A percentile compares a stretch with the other conserved stretches of the same genome.
These are phyloP conservation scores for Parauchenoglanis ngamensis DNA, from an alignment of 2,797 vertebrate genomes.

Conservation along the genomic window DNA sequence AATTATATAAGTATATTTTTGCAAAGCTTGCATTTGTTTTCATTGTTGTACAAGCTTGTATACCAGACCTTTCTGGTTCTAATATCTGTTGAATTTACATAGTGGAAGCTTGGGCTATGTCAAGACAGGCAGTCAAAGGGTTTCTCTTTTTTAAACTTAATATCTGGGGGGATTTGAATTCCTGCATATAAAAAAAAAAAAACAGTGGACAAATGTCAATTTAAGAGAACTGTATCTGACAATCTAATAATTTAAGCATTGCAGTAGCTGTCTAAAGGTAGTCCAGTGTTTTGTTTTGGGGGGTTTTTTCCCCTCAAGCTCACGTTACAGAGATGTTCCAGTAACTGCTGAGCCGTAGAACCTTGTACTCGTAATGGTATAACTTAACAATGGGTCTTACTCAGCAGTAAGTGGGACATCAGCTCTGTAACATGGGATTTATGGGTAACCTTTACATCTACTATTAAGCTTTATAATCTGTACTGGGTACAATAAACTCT, in stretches of 20 bases:
- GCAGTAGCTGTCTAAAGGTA: conserved; percentile 29
- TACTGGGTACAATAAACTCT: conserved; percentile 90
- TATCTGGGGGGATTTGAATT: conserved; percentile 12
- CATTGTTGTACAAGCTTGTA: conserved; percentile 56
- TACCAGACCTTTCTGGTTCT: conserved; percentile 48
- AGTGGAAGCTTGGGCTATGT: conserved; percentile 43
- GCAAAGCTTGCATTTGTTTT: conserved; percentile 65
- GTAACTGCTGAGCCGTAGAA: not conserved
- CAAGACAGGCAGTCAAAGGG: not conserved
- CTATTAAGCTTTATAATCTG: conserved; percentile 80
- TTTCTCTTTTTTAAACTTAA: not conserved
- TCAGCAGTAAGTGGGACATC: conserved; percentile 9
- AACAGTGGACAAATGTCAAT: not conserved
- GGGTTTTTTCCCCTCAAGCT: not conserved
- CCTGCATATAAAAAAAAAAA: conserved; percentile 11
- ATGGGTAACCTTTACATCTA: conserved; percentile 67
- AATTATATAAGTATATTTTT: conserved; percentile 78
- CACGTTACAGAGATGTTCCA: conserved; percentile 14
- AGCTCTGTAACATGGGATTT: conserved; percentile 28
- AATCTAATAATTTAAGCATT: conserved; percentile 27
- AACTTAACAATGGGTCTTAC: conserved; percentile 19
- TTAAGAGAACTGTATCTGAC: conserved; percentile 16
- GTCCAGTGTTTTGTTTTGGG: conserved; percentile 5
- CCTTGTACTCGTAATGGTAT: conserved; percentile 22
- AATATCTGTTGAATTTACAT: conserved; percentile 43